Percentiles rank a stretch among this genome's conserved stretches.
Conservation (phyloP, 2,888 invertebrate genomes). For the Lithophane leautieri region DNA sequence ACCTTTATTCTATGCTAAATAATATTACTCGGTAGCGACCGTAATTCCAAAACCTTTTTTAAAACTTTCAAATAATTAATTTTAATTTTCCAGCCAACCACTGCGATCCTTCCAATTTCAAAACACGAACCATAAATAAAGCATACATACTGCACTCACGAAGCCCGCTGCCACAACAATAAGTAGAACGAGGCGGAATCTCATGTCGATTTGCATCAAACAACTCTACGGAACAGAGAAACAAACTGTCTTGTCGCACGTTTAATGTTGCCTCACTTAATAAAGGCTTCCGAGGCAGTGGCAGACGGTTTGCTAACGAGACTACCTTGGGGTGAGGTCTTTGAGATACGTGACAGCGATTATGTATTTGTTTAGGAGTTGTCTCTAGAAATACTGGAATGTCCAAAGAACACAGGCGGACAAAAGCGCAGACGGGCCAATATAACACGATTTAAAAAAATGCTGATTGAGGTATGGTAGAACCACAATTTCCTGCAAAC, state of each 20-base stretch:
- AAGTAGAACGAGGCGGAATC: conserved; percentile 60
- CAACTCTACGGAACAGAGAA: conserved; percentile 58
- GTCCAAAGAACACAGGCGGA: neutral
- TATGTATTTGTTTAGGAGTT: neutral
- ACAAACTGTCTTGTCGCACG: conserved; percentile 67
- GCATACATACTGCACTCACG: conserved; percentile 59
- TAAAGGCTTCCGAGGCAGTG: conserved; percentile 66
- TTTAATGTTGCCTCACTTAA: conserved; percentile 69
- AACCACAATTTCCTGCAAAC: neutral
- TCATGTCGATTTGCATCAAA: conserved; percentile 68
- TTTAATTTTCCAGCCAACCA: neutral
- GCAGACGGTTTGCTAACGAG: conserved; percentile 67
- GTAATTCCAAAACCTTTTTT: neutral
- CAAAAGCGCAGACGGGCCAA: neutral
- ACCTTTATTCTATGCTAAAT: neutral
- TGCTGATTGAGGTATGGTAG: neutral
- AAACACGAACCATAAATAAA: conserved; percentile 33
- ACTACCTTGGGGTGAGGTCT: conserved; percentile 56
- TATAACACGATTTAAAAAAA: neutral
- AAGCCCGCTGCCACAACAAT: conserved; percentile 44
- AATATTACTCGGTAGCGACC: neutral
- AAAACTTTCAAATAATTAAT: conserved; percentile 1
- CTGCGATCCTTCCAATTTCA: conserved; percentile 21
- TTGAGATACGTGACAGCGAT: conserved; percentile 44
- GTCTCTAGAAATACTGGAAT: neutral